These are phyloP conservation scores for Microtus oregoni DNA, from an alignment of 2,113 vertebrate species.

Conservation along the genomic window DNA sequence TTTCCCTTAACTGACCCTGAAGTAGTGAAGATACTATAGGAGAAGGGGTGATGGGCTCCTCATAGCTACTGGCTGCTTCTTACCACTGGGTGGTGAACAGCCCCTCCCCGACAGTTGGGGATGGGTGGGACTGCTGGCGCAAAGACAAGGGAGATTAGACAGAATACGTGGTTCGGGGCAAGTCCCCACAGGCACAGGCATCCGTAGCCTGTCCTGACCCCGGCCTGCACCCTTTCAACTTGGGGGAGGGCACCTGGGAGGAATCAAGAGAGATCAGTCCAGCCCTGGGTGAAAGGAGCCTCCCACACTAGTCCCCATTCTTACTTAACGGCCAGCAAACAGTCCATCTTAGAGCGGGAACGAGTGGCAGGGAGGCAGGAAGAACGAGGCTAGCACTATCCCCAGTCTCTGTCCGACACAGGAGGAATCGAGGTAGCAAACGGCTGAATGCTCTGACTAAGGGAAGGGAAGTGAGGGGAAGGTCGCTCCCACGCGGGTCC, in stretches of 20 bases:
- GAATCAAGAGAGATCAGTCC: background rate
- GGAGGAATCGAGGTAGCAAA: conserved; percentile 89
- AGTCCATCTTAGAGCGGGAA: conserved; percentile 44
- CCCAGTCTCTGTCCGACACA: conserved; percentile 69
- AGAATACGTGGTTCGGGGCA: conserved; percentile 4
- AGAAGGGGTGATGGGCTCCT: background rate
- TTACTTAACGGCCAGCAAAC: conserved; percentile 38
- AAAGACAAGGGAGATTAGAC: conserved; percentile 32
- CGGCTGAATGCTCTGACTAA: conserved; percentile 87
- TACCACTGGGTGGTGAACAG: background rate
- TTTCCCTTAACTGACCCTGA: conserved; percentile 65
- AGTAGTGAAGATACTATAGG: background rate
- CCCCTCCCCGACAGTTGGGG: background rate
- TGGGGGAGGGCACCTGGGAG: background rate
- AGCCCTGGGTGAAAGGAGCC: conserved; percentile 39
- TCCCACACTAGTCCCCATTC: conserved; percentile 12
- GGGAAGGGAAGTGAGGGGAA: conserved; percentile 69
- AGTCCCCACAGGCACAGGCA: conserved; percentile 18
- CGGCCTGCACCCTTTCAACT: background rate
- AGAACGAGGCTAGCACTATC: conserved; percentile 53
- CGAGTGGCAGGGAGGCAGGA: conserved; percentile 36
- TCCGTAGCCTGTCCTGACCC: conserved; percentile 28
- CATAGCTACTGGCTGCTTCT: conserved; percentile 26
- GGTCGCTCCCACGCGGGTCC: conserved; percentile 46
- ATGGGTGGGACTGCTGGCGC: background rate